phyloP scores from a whole-genome alignment of 1,140 invertebrate species.

The Pogonus chalceus region DNA sequence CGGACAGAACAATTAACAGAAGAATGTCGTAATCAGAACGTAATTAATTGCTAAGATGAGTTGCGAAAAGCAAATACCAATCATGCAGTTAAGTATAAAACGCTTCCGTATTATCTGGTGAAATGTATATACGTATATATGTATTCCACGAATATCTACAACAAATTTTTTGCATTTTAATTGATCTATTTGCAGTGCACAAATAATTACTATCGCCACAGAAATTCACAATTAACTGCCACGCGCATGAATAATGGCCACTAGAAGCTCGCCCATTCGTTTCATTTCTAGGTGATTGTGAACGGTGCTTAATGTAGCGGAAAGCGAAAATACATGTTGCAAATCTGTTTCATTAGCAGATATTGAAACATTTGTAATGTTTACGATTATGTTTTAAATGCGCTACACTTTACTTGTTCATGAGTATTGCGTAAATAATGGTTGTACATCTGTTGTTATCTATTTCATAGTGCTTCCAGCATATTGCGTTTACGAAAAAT shows the following conservation, averaged over 20 bases:
- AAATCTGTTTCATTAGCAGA: constrained; percentile 1
- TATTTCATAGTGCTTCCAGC: background rate
- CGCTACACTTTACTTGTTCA: background rate
- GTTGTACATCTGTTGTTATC: constrained; percentile 9
- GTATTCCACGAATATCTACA: too few species aligned
- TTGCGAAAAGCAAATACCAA: too few species aligned
- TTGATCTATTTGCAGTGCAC: too few species aligned
- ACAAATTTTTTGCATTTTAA: too few species aligned
- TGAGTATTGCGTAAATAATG: constrained; percentile 4
- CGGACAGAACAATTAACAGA: too few species aligned
- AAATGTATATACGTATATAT: too few species aligned
- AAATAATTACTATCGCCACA: too few species aligned
- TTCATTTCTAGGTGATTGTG: background rate
- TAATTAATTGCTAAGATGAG: too few species aligned
- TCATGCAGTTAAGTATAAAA: too few species aligned
- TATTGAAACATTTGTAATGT: background rate
- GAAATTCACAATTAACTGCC: too few species aligned
- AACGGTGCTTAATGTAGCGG: background rate
- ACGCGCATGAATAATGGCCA: background rate
- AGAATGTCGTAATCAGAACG: too few species aligned
- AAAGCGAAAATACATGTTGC: background rate
- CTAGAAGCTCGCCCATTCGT: background rate
- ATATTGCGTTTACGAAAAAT: background rate
- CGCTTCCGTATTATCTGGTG: too few species aligned
- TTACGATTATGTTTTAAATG: constrained; percentile 9